These are phyloP conservation scores for Idaea straminata DNA, from an alignment of 2,888 invertebrate genomes.

Conservation along the genomic window DNA sequence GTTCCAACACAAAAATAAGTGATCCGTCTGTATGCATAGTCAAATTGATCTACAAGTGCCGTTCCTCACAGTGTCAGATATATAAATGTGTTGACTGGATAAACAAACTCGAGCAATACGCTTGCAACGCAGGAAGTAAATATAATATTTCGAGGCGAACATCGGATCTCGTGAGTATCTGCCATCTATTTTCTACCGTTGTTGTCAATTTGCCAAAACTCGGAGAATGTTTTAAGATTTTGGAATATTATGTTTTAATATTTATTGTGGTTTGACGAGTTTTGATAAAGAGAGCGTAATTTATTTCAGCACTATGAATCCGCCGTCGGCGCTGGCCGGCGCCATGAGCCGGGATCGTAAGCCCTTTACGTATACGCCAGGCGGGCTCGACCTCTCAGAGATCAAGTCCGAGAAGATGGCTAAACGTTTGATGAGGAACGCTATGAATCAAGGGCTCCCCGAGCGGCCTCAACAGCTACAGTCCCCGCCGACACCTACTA, in stretches of 20 bases:
- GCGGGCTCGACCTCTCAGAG: slow-evolving; percentile 94
- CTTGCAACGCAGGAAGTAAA: slow-evolving; percentile 54
- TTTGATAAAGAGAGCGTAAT: slow-evolving; percentile 40
- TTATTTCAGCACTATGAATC: slow-evolving; percentile 80
- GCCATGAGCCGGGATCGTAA: slow-evolving; percentile 96
- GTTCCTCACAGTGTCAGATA: slow-evolving; percentile 43
- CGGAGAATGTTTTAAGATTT: slow-evolving; percentile 42
- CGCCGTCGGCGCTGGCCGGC: slow-evolving; percentile 92
- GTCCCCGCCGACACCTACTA: slow-evolving; percentile 74
- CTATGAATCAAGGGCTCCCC: slow-evolving; percentile 85
- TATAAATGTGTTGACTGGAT: slow-evolving; percentile 49
- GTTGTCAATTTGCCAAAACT: slow-evolving; percentile 71
- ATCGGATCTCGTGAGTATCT: slow-evolving; percentile 66
- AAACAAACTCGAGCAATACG: slow-evolving; percentile 44
- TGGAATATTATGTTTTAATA: slow-evolving; percentile 41
- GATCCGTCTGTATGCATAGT: slow-evolving; percentile 62
- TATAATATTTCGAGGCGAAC: slow-evolving; percentile 51
- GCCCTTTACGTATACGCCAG: slow-evolving; percentile 96
- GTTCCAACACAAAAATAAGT: slow-evolving; percentile 66
- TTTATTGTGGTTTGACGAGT: slow-evolving; percentile 38
- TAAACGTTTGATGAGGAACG: slow-evolving; percentile 81
- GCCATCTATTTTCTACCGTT: slow-evolving; percentile 61
- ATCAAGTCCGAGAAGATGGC: slow-evolving; percentile 95
- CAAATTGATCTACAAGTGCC: slow-evolving; percentile 54
- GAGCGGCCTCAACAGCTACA: slow-evolving; percentile 78